Evolutionary conservation across 92 coral and sea anemone genomes (phyloP), one percentile per base, ranked within the genome.

Genomic region (Bergia puertoricense): DNA sequence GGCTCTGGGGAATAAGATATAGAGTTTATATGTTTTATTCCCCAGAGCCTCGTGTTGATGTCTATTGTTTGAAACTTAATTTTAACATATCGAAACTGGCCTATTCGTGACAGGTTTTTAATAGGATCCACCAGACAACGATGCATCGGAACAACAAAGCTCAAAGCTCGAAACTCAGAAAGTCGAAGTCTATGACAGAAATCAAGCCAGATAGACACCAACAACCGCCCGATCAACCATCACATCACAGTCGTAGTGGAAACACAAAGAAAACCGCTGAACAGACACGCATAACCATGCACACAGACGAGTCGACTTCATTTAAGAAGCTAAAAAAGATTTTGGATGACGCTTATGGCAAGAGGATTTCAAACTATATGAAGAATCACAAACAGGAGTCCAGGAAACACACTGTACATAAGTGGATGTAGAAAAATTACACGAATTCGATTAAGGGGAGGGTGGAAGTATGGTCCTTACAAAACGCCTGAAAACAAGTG

Each of bases 281-380:
- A 39, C n/a, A 76, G 4, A 10, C 23, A 2, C 80, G 80, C 44
- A 76, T 76, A 42, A 42, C 30, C 8, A 4, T 76, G 80, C 54
- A 23, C 54, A 76, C 80, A 13, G 23, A 76, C 9, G 80, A 76
- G 18, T 76, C 80, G 4, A 3, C 15, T 16, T 76, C 80, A n/a
- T 76, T 76, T 13, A 40, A 76, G 80, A 76, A 76, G 42, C 30
- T 76, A 22, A 76, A 18, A 40, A 76, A 76, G 80, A 76, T 40
- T 76, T 45, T 76, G 46, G 80, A 76, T 76, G 11, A n/a, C 4
- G 44, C 80, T 42, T 40, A 43, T n/a, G 51, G 46, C 23, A 41
- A 76, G 80, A 76, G 46, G 4, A 16, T 76, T 40, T 76, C 80
- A 40, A 76, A 42, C 23, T 43, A 42, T 41, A 42, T 43, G 30